Base-by-base conservation (phyloP, 2,113 vertebrate genomes). In the Haemorhous mexicanus region DNA sequence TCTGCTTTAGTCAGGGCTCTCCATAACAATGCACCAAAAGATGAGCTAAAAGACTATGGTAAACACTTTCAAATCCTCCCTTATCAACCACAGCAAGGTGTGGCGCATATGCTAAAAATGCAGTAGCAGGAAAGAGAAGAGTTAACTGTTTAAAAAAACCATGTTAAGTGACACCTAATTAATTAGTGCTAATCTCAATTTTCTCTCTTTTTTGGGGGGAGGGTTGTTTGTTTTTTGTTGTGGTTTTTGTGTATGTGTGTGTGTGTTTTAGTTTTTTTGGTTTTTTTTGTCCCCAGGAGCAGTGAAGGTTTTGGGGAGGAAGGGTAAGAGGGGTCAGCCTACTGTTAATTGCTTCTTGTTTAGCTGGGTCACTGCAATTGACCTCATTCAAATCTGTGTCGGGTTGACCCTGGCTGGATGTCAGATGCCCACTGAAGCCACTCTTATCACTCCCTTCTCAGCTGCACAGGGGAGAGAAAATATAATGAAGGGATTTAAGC, bases 361-460 rank as follows among this genome's bases (percentile, higher is more conserved):
- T 85, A 85, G 64, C 50, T 47, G 82, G 89, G 62, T 87, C 69
- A 56, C 52, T 94, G 74, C 89, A 80, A 44, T 14, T 88, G 84
- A 90, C 89, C 82, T 88, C 58, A 50, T 82, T 88, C 58, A 67
- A 94, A 87, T 37, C 41, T n/a, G 22, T 49, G 27, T 28, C 43
- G 26, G 15, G 35, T 24, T 80, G 68, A 49, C 41, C 62, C 32
- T 75, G 55, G 16, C 32, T 75, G 62, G 28, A 49, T 4, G 9
- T 28, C 49, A 44, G 35, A 53, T 30, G 35, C 23, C 32, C 49
- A 39, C 23, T 41, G 62, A 86, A 86, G 76, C 32, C 6, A 6
- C 27, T 49, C 53, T 69, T 75, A 44, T 75, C 47, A 13, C 47
- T 68, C 53, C 18, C 41, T 79, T 44, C 30, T 43, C 83, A 62